A percentile compares a stretch with the other conserved stretches of the same genome.
Evolutionary conservation across 2,888 invertebrate species (phyloP).

Genomic region (Hartigia nigra): DNA sequence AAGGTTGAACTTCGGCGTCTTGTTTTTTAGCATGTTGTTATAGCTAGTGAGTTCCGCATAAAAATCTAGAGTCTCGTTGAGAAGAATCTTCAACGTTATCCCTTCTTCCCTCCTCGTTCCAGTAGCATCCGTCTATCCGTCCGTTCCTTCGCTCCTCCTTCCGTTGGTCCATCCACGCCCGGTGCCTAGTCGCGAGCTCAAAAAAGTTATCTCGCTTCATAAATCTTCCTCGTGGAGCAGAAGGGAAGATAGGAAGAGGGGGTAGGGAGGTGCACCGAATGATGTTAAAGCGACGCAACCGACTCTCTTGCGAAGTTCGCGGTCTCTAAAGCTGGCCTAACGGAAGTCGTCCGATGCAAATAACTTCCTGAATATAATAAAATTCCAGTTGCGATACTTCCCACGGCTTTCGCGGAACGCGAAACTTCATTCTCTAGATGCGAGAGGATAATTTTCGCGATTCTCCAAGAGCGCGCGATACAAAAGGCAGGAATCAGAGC

Average conservation of each 20-base stretch:
- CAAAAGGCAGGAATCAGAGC: neutral
- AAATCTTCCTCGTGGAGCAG: conserved; percentile 29
- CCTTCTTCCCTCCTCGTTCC: neutral
- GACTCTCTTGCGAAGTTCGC: neutral
- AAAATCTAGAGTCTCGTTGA: neutral
- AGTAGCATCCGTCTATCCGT: neutral
- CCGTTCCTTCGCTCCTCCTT: neutral
- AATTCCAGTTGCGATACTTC: conserved; percentile 27
- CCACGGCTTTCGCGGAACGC: conserved; percentile 28
- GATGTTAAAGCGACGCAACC: neutral
- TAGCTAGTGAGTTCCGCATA: neutral
- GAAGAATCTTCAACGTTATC: neutral
- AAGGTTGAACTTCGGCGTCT: neutral
- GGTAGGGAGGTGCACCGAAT: neutral
- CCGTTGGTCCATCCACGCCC: conserved; percentile 24
- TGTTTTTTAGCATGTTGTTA: neutral
- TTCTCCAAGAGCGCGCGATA: neutral
- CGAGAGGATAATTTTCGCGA: neutral
- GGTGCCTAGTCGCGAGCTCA: conserved; percentile 19
- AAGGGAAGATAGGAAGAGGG: neutral
- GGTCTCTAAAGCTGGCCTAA: neutral
- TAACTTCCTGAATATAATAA: conserved; percentile 29
- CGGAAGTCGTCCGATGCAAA: conserved; percentile 31
- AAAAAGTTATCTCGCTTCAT: conserved; percentile 41
- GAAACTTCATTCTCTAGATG: conserved; percentile 23